phyloP scores from a whole-genome alignment of 2,797 vertebrate genomes.

The Caiman crocodilus region DNA sequence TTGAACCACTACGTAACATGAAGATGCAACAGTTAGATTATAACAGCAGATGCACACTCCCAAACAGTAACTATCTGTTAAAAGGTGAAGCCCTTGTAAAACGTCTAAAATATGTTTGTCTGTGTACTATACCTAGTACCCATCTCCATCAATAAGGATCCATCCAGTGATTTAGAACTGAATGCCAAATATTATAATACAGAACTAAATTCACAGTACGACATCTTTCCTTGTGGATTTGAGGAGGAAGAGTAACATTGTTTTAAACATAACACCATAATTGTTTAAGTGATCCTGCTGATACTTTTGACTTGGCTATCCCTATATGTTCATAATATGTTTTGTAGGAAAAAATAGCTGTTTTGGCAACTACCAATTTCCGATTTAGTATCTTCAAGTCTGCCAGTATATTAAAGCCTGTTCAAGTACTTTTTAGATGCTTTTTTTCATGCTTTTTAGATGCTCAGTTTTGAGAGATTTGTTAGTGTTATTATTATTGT shows the following conservation, averaged over 20 bases:
- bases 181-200: neutral
- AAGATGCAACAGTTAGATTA: no score
- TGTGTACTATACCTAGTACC: neutral
- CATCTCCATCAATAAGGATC: neutral
- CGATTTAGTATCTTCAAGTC: neutral
- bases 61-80: no score
- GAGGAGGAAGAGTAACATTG: accelerated
- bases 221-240: neutral
- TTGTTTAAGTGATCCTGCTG: no score
- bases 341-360: neutral
- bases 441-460: neutral
- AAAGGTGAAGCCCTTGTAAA: neutral
- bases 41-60: no score
- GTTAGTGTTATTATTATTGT: no score
- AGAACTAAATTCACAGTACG: neutral
- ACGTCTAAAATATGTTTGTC: neutral
- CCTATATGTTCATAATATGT: neutral
- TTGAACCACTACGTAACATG: no score
- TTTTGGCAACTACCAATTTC: neutral
- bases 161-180: neutral
- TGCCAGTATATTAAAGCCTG: neutral
- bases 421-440: neutral
- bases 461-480: neutral
- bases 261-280: neutral
- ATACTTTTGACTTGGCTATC: neutral